Evolutionary conservation across 53 echinoderm and acorn worm genomes (phyloP), one percentile per base, ranked within the genome.

Genomic region (Zoroaster sp.): DNA sequence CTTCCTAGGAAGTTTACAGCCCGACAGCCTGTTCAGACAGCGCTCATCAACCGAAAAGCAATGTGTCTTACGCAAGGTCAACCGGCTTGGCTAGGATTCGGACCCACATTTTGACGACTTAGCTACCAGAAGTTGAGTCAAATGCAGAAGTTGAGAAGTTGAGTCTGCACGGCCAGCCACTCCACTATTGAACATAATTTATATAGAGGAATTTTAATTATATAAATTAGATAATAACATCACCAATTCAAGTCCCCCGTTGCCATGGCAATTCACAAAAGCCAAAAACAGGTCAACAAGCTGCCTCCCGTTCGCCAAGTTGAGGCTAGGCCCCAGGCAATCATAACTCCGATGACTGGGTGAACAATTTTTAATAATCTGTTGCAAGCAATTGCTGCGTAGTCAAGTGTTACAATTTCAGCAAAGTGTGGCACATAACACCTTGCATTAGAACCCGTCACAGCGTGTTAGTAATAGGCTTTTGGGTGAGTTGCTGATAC

Each of bases 361-460:
- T n/a, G 36, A 38, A n/a, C 36, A n/a, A 20, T 39, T 72, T 38
- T 76, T 46, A 49, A 76, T 30, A 17, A 79, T 55, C 59, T 78
- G 35, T 79, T 59, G 79, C 20, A 36, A 71, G 44, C 74, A 44
- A 51, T 78, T 17, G 35, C 30, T 37, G n/a, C 55, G 17, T 25
- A 38, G 40, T 82, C 82, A 82, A 82, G 68, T 67, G 82, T 82
- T 42, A 40, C 82, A 82, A 82, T 67, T 82, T 68, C 74, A 67
- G 42, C 68, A 82, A 82, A 66, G 82, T 82, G 82, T 82, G 67
- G 31, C 28, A 68, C 66, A 30, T 42, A 82, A 82, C 82, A 37
- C 68, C 82, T 82, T 14, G 34, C 82, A 42, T 67, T 68, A 41
- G 17, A 34, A 78, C 67, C 42, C 45, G 33, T 67, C 82, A 82